These are phyloP conservation scores for Julus scandinavius DNA, from an alignment of 2,888 invertebrate genomes.

Conservation along the genomic window DNA sequence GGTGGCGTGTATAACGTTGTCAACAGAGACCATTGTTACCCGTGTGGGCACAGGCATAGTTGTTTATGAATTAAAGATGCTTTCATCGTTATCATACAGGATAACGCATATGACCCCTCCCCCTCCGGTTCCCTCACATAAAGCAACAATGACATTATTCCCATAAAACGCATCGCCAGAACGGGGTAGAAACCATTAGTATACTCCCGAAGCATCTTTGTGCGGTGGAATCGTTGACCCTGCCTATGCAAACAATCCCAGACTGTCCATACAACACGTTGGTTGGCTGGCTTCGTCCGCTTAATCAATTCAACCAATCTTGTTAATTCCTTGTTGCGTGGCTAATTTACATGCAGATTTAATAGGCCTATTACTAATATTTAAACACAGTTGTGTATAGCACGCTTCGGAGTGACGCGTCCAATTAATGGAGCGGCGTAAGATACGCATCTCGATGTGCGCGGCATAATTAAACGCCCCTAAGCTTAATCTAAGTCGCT, in stretches of 20 bases:
- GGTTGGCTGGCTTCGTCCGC: neutral
- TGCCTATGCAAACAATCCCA: neutral
- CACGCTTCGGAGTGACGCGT: slow-evolving; percentile 15
- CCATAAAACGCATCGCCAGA: neutral
- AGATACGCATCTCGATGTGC: neutral
- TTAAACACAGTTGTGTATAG: slow-evolving; percentile 1
- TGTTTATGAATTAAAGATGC: neutral
- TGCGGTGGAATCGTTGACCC: slow-evolving; percentile 4
- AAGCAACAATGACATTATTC: neutral
- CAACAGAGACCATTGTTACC: too few species aligned
- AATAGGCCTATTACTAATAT: slow-evolving; percentile 20
- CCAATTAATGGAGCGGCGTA: slow-evolving; percentile 15
- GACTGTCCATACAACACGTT: neutral
- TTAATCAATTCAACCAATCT: slow-evolving; percentile 27
- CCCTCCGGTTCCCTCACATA: neutral
- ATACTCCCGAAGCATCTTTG: neutral
- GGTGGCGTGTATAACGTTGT: too few species aligned
- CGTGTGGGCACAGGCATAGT: neutral
- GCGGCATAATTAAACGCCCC: slow-evolving; percentile 4
- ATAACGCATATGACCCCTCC: neutral
- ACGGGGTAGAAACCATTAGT: too few species aligned
- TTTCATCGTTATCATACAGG: neutral
- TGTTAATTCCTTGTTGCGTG: slow-evolving; percentile 21
- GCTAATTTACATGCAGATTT: slow-evolving; percentile 33
- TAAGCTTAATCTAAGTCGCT: neutral